These are phyloP conservation scores for Parazoanthus swiftii DNA, from an alignment of 92 coral and sea anemone genomes.

Conservation along the genomic window DNA sequence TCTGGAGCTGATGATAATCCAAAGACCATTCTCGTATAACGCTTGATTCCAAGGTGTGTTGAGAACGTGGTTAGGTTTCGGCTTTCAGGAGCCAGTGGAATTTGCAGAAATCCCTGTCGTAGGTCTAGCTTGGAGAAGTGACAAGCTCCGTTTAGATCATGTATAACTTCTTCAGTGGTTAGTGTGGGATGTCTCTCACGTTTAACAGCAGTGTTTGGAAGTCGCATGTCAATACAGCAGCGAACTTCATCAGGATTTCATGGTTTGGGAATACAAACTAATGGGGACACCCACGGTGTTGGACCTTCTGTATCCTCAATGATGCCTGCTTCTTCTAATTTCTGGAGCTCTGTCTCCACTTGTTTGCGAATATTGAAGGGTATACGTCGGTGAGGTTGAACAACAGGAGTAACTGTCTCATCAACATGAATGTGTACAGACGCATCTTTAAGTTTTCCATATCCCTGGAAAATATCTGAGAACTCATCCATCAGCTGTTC, in stretches of 20 bases:
- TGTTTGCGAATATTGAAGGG: not conserved
- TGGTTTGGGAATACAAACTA: constrained; percentile 8
- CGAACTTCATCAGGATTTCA: constrained; percentile 26
- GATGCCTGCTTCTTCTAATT: constrained; percentile 21
- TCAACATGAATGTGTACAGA: not conserved
- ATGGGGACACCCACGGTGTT: constrained; percentile 32
- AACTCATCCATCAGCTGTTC: too few species aligned
- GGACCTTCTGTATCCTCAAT: constrained; percentile 36
- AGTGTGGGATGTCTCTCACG: constrained; percentile 19
- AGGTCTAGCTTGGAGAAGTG: constrained; percentile 19
- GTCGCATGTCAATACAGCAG: constrained; percentile 21
- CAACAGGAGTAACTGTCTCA: not conserved
- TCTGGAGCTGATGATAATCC: constrained; percentile 52
- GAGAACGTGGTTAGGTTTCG: constrained; percentile 43
- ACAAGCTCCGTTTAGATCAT: not conserved
- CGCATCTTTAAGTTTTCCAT: not conserved
- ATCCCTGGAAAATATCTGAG: too few species aligned
- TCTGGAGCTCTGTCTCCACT: constrained; percentile 24
- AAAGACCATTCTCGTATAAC: constrained; percentile 52
- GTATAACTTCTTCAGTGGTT: constrained; percentile 15
- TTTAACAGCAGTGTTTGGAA: constrained; percentile 1
- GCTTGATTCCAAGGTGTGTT: constrained; percentile 49
- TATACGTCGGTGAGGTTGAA: not conserved
- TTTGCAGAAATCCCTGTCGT: not conserved
- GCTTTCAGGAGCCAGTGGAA: not conserved